Conservation (phyloP, 2,797 vertebrate species). For the Crocidura indochinensis region DNA sequence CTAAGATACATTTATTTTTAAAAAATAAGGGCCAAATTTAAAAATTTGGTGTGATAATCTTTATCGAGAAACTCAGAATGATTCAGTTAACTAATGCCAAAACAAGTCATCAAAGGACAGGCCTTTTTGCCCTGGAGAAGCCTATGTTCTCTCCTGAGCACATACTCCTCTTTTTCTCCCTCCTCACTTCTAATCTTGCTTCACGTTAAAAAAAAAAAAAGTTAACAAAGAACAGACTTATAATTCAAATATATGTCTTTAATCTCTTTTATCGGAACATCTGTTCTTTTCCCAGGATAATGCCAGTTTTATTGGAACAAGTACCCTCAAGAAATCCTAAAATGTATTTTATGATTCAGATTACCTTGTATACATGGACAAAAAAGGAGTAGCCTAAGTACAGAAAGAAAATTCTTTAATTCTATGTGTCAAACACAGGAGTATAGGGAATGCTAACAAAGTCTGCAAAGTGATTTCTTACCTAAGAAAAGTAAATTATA, state of each 20-base stretch:
- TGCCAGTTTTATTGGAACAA: not conserved
- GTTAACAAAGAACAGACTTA: not conserved
- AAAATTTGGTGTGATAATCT: constrained; percentile 27
- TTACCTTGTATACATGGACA: not conserved
- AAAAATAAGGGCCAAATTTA: constrained; percentile 11
- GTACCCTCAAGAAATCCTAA: not conserved
- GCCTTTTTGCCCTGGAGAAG: no score
- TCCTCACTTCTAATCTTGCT: no score
- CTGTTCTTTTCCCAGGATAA: constrained; percentile 13
- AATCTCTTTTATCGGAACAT: not conserved
- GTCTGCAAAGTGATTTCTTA: not conserved
- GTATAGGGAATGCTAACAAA: not conserved
- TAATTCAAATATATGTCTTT: constrained; percentile 32
- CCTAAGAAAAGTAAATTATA: constrained; percentile 26
- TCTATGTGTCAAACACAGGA: not conserved
- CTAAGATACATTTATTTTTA: not conserved
- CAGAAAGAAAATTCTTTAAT: not conserved
- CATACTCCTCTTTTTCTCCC: no score
- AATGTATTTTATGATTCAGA: not conserved
- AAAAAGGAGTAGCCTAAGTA: not conserved
- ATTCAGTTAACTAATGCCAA: no score
- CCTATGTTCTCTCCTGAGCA: no score
- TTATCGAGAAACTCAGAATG: not conserved
- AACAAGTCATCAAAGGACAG: no score
- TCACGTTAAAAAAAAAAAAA: not conserved